A percentile compares a stretch with the other conserved stretches of the same genome.
phyloP scores from a whole-genome alignment of 2,888 invertebrate species.

The Onthophagus sagittarius region DNA sequence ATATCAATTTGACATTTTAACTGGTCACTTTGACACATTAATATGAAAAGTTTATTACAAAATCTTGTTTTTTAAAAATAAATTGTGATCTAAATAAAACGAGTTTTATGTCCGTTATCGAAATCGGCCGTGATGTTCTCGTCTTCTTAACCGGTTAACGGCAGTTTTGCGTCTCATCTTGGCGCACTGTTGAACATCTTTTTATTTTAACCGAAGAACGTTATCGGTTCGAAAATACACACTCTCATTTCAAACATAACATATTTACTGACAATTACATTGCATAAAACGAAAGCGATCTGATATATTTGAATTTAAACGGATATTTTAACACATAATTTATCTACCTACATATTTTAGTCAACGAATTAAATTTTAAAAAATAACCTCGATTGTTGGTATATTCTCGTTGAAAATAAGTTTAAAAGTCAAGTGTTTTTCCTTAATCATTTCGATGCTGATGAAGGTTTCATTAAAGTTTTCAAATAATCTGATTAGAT shows the following conservation, averaged over 20 bases:
- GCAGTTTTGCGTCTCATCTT: neutral
- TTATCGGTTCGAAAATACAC: neutral
- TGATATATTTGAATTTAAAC: neutral
- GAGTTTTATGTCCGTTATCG: neutral
- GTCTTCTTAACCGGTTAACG: neutral
- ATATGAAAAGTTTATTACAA: too few relatives aligned
- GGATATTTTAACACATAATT: too few relatives aligned
- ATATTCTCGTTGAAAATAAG: too few relatives aligned
- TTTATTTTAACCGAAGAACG: neutral
- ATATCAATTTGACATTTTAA: too few relatives aligned
- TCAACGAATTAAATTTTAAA: conserved; percentile 27
- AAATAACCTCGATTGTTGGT: neutral
- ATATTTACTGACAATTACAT: neutral
- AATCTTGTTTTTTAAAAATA: neutral
- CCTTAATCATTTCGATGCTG: too few relatives aligned
- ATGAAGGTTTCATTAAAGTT: too few relatives aligned
- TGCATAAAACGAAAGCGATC: neutral
- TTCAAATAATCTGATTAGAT: too few relatives aligned
- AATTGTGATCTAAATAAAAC: neutral
- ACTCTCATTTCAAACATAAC: neutral
- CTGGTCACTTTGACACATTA: too few relatives aligned
- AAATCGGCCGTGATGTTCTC: neutral
- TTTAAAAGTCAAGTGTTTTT: too few relatives aligned
- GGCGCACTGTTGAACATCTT: neutral
- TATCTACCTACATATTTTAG: conserved; percentile 37